phyloP scores from a whole-genome alignment of 2,113 vertebrate species.

The Motacilla tschutschensis region DNA sequence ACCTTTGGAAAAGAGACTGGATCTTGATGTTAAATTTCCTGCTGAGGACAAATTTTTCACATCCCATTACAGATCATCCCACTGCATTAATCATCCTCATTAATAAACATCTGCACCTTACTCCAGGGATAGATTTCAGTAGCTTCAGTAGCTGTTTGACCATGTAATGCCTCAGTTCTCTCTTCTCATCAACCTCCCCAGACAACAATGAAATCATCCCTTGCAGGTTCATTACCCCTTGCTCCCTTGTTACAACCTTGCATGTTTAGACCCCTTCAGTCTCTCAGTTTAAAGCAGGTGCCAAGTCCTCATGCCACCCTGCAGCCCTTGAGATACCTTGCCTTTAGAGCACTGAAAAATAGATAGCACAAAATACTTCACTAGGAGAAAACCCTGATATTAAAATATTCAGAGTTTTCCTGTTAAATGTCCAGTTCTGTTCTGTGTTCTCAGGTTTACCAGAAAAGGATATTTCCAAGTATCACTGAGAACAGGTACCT shows the following conservation, averaged over 20 bases:
- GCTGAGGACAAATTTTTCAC: neutral
- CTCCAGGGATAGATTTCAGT: neutral
- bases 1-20: conserved; percentile 14
- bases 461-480: neutral
- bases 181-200: neutral
- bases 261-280: neutral
- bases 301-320: neutral
- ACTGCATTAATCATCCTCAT: neutral
- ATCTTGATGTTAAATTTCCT: neutral
- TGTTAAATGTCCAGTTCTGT: neutral
- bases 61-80: neutral
- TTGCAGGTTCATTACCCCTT: neutral
- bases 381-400: neutral
- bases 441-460: neutral
- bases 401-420: neutral
- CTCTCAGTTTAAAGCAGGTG: neutral
- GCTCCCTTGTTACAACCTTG: neutral
- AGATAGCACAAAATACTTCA: neutral
- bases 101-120: conserved; percentile 5
- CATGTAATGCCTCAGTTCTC: neutral
- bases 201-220: neutral
- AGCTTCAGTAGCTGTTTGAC: neutral
- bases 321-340: neutral
- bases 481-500: neutral
- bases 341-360: neutral